phyloP scores from a whole-genome alignment of 1,140 invertebrate species.

The Anoplophora glabripennis region DNA sequence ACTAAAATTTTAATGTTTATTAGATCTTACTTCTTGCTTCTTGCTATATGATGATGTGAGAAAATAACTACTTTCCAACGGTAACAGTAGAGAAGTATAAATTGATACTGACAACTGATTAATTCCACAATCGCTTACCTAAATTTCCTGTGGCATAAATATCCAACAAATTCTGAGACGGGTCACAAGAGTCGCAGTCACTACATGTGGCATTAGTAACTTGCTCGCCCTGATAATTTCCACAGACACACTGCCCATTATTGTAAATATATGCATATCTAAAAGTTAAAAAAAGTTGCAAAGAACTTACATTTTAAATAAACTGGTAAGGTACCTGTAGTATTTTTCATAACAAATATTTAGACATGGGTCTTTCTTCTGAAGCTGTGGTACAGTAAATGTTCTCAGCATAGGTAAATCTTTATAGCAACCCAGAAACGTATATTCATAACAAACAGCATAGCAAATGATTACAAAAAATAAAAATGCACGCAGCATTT shows the following conservation, averaged over 20 bases:
- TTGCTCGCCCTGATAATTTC: constrained; percentile 39
- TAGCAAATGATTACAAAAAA: no score
- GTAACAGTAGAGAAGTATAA: no score
- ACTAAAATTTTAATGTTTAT: constrained; percentile 27
- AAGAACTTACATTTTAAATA: not conserved
- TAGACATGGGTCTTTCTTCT: constrained; percentile 25
- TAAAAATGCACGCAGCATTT: no score
- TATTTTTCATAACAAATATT: constrained; percentile 31
- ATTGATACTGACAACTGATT: no score
- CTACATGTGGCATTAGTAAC: constrained; percentile 31
- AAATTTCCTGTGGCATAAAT: constrained; percentile 37
- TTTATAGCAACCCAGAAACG: constrained; percentile 36
- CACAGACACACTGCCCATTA: constrained; percentile 35
- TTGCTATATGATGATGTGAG: not conserved
- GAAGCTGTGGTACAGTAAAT: constrained; percentile 15
- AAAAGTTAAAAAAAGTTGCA: not conserved
- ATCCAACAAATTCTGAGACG: constrained; percentile 30
- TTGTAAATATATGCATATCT: constrained; percentile 24
- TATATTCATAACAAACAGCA: constrained; percentile 15
- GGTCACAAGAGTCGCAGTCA: constrained; percentile 28
- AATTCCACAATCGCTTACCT: constrained; percentile 34
- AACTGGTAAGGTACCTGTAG: constrained; percentile 30
- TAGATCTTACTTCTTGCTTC: not conserved
- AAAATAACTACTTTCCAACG: no score
- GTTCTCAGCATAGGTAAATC: constrained; percentile 21